Conservation (phyloP, 2,888 invertebrate species). For the Tetramorium bicarinatum region DNA sequence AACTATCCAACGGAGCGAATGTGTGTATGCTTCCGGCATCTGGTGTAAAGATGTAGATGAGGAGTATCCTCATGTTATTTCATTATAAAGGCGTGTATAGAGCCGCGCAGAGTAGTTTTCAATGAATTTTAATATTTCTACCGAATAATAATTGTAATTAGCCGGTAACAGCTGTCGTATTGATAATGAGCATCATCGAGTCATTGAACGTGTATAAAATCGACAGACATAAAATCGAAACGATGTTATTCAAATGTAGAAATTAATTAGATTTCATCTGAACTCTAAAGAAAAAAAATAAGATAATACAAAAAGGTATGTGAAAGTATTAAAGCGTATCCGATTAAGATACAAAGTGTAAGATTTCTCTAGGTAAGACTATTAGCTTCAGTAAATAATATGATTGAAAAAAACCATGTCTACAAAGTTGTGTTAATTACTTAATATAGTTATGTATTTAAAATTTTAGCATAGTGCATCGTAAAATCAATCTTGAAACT, state of each 20-base stretch:
- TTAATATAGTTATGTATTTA: constrained; percentile 20
- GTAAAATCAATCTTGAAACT: constrained; percentile 14
- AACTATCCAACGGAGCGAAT: constrained; percentile 3
- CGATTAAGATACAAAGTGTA: not conserved
- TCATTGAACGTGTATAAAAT: not conserved
- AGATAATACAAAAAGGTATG: not conserved
- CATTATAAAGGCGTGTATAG: not conserved
- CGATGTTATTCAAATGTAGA: not conserved
- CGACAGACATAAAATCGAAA: not conserved
- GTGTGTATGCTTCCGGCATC: not conserved
- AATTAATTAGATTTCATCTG: not conserved
- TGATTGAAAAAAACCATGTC: not conserved
- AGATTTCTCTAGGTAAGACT: not conserved
- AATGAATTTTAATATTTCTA: not conserved
- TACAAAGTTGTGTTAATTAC: not conserved
- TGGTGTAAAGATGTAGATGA: constrained; percentile 19
- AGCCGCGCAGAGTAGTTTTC: not conserved
- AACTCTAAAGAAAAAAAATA: no score
- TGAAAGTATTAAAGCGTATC: not conserved
- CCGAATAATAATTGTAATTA: constrained; percentile 16
- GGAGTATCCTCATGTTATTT: constrained; percentile 21
- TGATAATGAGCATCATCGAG: not conserved
- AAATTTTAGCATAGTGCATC: constrained; percentile 16
- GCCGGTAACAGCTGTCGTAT: not conserved
- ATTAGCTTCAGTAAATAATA: constrained; percentile 2